Base-by-base conservation (phyloP, 1,140 invertebrate species). In the Armadillidium nasatum region DNA sequence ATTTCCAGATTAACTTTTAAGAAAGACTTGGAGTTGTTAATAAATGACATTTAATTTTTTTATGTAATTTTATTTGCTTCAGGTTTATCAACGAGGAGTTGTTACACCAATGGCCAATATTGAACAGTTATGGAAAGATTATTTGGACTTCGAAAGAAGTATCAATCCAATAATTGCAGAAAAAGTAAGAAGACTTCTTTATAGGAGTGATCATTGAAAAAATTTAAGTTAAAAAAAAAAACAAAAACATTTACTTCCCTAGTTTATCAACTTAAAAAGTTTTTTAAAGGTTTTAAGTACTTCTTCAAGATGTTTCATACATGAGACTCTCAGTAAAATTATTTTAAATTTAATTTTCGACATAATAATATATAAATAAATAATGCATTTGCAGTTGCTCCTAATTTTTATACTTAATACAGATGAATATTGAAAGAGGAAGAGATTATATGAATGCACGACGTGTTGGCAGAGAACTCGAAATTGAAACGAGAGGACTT, bases 71-170 rank as follows among this genome's bases (percentile, higher is more conserved):
- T 33, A 33, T 6, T 33, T 50, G 23, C 10, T 44, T 4, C 81
- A 93, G 89, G 92, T 95, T 0, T 99, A 97, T 85, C 96, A 98
- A 85, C 88, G 94, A 80, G 96, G 94, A 0, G 93, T 99, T 0
- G 90, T 97, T 13, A 99, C 95, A 79, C 98, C 98, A 0, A 98
- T 99, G 89, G 91, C 95, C 44, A 97, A 96, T 78, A 97, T 99
- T 84, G 98, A 99, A 84, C 90, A 92, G 45, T 86, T 99, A 23
- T 99, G 98, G 98, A 98, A 98, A 85, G 97, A 99, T 83, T 99
- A 99, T 84, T 95, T 98, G 82, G 88, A 91, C 0, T 94, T 95
- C 82, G 93, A 96, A 83, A 91, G 98, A 87, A 92, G 92, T 80
- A 97, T 99, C 67, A 99, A 99, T 88, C 92, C 93, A 45, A 95